These are phyloP conservation scores for Drosophila villosipedis DNA, from an alignment of 2,888 invertebrate genomes.

Conservation along the genomic window DNA sequence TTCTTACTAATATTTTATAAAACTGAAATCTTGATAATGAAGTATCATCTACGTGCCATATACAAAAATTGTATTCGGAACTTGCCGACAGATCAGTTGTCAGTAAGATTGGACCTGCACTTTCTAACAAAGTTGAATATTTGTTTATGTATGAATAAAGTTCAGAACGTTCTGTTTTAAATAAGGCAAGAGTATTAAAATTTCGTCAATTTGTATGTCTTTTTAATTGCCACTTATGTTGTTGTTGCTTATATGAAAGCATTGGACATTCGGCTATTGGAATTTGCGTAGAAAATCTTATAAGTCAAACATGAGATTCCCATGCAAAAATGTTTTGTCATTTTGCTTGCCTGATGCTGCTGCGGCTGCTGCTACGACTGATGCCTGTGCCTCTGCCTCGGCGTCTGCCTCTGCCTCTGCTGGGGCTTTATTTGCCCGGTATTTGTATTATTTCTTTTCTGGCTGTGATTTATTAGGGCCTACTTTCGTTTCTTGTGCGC, in stretches of 20 bases:
- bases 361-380: neutral
- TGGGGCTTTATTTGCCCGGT: constrained; percentile 48
- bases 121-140: neutral
- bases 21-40: neutral
- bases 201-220: constrained; percentile 20
- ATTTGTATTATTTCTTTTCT: constrained; percentile 71
- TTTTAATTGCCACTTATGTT: neutral
- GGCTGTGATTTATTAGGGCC: constrained; percentile 72
- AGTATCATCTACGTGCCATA: neutral
- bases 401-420: neutral
- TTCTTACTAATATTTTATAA: neutral
- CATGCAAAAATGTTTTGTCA: constrained; percentile 74
- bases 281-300: constrained; percentile 76
- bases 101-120: rapidly evolving
- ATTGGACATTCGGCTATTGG: constrained; percentile 43
- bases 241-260: constrained; percentile 14
- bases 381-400: neutral
- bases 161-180: neutral
- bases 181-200: constrained; percentile 25
- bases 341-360: constrained; percentile 31
- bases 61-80: neutral
- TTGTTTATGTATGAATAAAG: neutral
- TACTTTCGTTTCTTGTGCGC: constrained; percentile 29
- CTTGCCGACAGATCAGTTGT: neutral
- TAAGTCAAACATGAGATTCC: constrained; percentile 76